Evolutionary conservation across 2,888 invertebrate genomes (phyloP).

Genomic region (Stenurella melanura): DNA sequence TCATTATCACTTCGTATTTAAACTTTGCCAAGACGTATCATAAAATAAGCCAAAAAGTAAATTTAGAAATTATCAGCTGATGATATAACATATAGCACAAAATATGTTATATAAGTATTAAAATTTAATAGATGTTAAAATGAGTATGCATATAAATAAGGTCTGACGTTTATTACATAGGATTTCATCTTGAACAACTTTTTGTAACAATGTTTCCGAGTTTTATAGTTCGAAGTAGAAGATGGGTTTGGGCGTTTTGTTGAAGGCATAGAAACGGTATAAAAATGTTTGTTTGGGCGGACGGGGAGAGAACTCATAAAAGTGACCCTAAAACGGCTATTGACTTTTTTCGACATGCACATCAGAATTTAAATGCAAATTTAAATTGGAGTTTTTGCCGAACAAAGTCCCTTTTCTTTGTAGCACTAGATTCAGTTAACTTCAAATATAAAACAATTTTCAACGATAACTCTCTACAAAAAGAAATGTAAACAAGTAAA

Average conservation of each 20-base stretch:
- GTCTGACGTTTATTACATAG: slow-evolving; percentile 12
- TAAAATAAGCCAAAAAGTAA: slow-evolving; percentile 22
- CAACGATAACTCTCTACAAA: no score
- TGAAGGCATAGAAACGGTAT: not conserved
- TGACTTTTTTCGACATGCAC: not conserved
- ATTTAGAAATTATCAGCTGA: not conserved
- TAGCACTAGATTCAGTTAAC: no score
- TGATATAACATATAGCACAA: slow-evolving; percentile 1
- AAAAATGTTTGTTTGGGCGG: not conserved
- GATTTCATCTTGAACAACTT: not conserved
- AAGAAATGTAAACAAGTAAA: no score
- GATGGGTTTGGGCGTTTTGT: not conserved
- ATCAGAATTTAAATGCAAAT: not conserved
- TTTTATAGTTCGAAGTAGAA: not conserved
- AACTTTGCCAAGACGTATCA: not conserved
- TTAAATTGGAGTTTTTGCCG: no score
- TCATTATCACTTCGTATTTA: slow-evolving; percentile 8
- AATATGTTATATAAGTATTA: slow-evolving; percentile 16
- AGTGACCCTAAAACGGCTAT: not conserved
- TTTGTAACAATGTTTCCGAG: slow-evolving; percentile 6
- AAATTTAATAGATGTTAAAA: slow-evolving; percentile 23
- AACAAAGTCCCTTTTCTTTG: no score
- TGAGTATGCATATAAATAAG: not conserved
- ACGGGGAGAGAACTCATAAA: not conserved
- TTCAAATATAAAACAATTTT: no score